Base-by-base conservation (phyloP, 2,113 vertebrate species). In the Cynoglossus semilaevis region DNA sequence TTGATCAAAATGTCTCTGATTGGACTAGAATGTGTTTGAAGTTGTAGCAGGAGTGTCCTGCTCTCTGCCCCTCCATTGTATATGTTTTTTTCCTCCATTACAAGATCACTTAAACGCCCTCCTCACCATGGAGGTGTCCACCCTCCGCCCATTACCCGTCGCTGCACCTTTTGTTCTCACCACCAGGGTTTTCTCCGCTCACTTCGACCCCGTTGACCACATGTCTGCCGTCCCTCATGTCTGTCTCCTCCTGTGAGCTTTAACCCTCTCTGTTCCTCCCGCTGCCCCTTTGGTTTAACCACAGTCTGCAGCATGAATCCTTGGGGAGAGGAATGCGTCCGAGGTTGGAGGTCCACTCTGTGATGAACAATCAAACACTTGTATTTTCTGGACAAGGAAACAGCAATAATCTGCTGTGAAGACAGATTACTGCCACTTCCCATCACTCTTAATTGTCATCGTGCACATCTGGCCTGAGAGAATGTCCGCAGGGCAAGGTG, bases 401-500 rank as follows among this genome's bases (percentile, higher is more conserved):
- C 63, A 15, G 52, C 57, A 71, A 80, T 87, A 85, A 87, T 81
- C 65, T 74, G 52, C 58, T 60, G 79, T 77, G 85, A 79, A 68
- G 88, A 91, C 87, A 88, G 87, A 89, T 81, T 78, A 51, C 71
- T 84, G 85, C 77, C 77, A 80, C 60, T 81, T 83, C 80, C 89
- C 88, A 89, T 85, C 82, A 81, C 43, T 80, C 72, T 83, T 76
- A 79, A 77, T 74, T 73, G 72, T 58, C 37, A 83, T 77, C 82
- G 74, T 75, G 67, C 83, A 88, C 84, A 87, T 86, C 86, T 86
- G 85, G 83, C 79, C 68, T 35, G n/a, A 60, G 72, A 67, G 55
- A 74, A 18, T 19, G 13, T 13, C 51, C 42, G 18, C 18, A 47
- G 41, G 70, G 64, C 71, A 56, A 72, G 59, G 61, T 70, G 72